Conservation (phyloP, 2,113 vertebrate species). For the Phasianus colchicus region DNA sequence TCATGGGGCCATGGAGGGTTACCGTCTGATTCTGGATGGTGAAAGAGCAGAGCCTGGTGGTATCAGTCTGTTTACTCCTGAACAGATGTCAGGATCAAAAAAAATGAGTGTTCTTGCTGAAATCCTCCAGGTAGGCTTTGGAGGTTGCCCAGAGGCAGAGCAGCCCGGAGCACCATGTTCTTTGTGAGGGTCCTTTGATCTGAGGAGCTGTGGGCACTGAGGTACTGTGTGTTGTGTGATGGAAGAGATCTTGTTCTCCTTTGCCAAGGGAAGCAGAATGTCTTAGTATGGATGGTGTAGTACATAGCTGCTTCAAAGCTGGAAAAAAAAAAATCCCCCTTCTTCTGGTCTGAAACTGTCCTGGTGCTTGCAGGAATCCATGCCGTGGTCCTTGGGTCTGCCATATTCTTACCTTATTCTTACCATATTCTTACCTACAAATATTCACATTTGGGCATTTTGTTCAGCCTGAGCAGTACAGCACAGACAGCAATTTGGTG, state of each 20-base stretch:
- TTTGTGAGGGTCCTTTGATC: neutral
- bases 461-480: neutral
- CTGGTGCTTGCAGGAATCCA: accelerated
- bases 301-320: neutral
- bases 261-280: neutral
- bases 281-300: neutral
- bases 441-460: neutral
- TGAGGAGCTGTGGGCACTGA: neutral
- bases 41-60: neutral
- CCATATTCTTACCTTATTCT: neutral
- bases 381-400: accelerated
- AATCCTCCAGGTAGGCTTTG: neutral
- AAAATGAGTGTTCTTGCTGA: neutral
- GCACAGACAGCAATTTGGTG: neutral
- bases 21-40: neutral
- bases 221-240: accelerated
- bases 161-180: neutral
- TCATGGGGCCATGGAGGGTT: accelerated
- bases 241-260: neutral
- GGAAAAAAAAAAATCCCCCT: neutral
- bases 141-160: neutral
- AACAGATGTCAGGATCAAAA: neutral
- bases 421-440: neutral
- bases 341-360: neutral
- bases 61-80: neutral